A percentile compares a stretch with the other conserved stretches of the same genome.
phyloP scores from a whole-genome alignment of 2,113 vertebrate genomes.

The Crocuta crocuta region DNA sequence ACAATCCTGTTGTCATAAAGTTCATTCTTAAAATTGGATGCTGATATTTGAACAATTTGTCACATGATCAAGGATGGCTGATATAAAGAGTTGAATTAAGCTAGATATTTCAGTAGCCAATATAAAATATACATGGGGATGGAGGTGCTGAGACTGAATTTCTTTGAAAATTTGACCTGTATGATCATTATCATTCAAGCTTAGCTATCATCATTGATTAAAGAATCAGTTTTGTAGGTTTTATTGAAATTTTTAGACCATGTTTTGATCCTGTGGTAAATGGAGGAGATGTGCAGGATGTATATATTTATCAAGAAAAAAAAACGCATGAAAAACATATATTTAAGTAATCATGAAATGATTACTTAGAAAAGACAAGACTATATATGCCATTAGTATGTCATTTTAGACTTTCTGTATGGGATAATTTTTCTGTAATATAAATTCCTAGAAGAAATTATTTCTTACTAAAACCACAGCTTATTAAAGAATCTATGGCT shows the following conservation, averaged over 20 bases:
- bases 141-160: neutral
- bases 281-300: neutral
- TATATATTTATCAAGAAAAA: neutral
- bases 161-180: neutral
- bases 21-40: neutral
- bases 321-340: too few relatives aligned
- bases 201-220: neutral
- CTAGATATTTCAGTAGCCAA: neutral
- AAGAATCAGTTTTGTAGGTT: neutral
- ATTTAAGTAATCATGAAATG: neutral
- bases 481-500: neutral
- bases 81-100: neutral
- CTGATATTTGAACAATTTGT: neutral
- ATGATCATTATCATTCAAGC: neutral
- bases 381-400: neutral
- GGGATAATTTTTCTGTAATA: neutral
- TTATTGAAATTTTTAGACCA: neutral
- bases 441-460: slow-evolving; percentile 8
- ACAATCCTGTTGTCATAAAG: neutral
- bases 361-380: neutral
- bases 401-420: neutral
- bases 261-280: neutral
- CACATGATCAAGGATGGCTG: neutral
- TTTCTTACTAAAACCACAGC: neutral
- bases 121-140: neutral